phyloP scores from a whole-genome alignment of 2,888 invertebrate genomes.

The Lochmaea capreae region DNA sequence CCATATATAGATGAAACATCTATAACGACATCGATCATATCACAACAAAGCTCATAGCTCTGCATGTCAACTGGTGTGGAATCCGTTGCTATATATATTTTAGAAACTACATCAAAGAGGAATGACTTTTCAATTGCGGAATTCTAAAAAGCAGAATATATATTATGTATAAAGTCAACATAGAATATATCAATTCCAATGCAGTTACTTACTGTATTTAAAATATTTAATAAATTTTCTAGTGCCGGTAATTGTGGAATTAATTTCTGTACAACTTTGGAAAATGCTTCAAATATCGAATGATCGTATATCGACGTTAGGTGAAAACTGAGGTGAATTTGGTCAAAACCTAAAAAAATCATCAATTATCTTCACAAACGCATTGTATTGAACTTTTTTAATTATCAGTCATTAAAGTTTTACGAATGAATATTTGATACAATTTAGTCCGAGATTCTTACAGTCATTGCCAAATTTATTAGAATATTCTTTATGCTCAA shows the following conservation, averaged over 20 bases:
- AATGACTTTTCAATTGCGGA: constrained; percentile 99
- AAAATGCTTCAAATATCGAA: constrained; percentile 99
- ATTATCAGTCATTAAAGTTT: background rate
- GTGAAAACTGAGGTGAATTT: constrained; percentile 93
- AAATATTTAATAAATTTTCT: constrained; percentile 96
- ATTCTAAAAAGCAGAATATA: constrained; percentile 74
- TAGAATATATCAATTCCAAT: background rate
- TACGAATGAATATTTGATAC: too few species aligned
- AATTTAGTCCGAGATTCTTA: too few species aligned
- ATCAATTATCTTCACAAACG: background rate
- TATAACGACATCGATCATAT: constrained; percentile 99
- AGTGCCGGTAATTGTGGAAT: constrained; percentile 97
- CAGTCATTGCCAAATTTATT: too few species aligned
- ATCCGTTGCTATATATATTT: constrained; percentile 99
- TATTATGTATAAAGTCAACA: too few species aligned
- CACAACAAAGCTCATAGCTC: constrained; percentile 99
- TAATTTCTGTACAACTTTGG: constrained; percentile 98
- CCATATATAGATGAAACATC: constrained; percentile 99
- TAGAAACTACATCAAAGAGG: constrained; percentile 98
- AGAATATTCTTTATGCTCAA: too few species aligned
- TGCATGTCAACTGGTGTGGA: constrained; percentile 99
- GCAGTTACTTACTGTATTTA: constrained; percentile 86
- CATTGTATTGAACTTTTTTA: background rate
- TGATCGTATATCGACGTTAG: constrained; percentile 99
- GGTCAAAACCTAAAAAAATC: constrained; percentile 72